Base-by-base conservation (phyloP, 1,140 invertebrate species). In the Melanaphis sacchari region DNA sequence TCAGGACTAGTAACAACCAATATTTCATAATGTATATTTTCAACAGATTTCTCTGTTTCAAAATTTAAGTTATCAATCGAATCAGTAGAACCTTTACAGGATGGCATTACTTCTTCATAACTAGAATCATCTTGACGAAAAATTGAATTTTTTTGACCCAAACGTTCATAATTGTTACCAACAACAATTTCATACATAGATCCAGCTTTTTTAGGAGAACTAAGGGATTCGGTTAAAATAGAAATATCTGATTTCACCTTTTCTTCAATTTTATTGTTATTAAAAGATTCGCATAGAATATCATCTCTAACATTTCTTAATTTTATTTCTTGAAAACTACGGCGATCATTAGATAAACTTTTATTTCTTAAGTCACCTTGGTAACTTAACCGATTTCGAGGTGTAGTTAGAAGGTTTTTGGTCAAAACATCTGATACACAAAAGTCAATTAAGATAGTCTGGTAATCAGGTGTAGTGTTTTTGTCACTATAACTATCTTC, bases 381-480 rank as follows among this genome's bases (percentile, higher is more conserved):
- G 49, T 93, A 94, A 91, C 94, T 94, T 24, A 94, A 81, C 41
- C 94, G 89, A 90, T 94, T 94, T 36, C 94, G 81, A 31, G 94
- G 93, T 36, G 66, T 87, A 40, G 36, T 93, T 38, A 93, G 21
- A 49, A 85, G 46, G 31, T 84, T 93, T 49, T 84, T 84, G 0
- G 66, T 84, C 5, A 84, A 52, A 38, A 82, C 8, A 26, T 93
- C 76, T 38, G 76, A 49, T 38, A 49, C 26, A 31, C 31, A 40
- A 84, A 26, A 40, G 21, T 84, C 66, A 82, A 82, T 90, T 54
- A 38, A 11, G 18, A 40, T 66, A 66, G 38, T 43, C 31, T 90
- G 89, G 26, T n/a, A 52, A 85, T 26, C 26, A 49, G 76, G 41
- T 85, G 91, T 41, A 82, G 26, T 40, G n/a, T 84, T 84, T 40